Evolutionary conservation across 2,888 invertebrate species (phyloP).

Genomic region (Leptopilina drosophilae): DNA sequence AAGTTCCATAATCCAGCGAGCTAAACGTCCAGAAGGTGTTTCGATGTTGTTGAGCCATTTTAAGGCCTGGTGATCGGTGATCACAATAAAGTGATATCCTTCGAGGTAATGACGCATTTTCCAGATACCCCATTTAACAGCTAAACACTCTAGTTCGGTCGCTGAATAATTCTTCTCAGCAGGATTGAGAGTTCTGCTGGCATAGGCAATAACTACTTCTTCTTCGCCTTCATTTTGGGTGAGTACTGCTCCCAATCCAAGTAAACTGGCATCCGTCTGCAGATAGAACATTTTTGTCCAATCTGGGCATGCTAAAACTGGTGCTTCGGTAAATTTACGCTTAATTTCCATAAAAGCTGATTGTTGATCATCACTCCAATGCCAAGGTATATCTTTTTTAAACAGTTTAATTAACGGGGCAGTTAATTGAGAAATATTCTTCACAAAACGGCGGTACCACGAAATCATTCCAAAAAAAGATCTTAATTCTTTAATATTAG

Average conservation of each 20-base stretch:
- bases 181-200: slow-evolving; percentile 41
- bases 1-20: slow-evolving; percentile 42
- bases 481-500: slow-evolving; percentile 52
- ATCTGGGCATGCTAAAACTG: slow-evolving; percentile 45
- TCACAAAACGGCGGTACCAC: slow-evolving; percentile 55
- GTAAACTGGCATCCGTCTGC: slow-evolving; percentile 48
- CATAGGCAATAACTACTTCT: slow-evolving; percentile 49
- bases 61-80: slow-evolving; percentile 34
- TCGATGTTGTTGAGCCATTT: slow-evolving; percentile 30
- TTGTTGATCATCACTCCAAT: slow-evolving; percentile 33
- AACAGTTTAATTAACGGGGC: slow-evolving; percentile 36
- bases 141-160: slow-evolving; percentile 37
- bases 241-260: slow-evolving; percentile 43
- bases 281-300: slow-evolving; percentile 41
- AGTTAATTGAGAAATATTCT: slow-evolving; percentile 27
- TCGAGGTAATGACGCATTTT: slow-evolving; percentile 35
- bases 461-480: slow-evolving; percentile 59
- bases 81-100: slow-evolving; percentile 19
- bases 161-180: slow-evolving; percentile 43
- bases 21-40: slow-evolving; percentile 18
- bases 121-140: slow-evolving; percentile 28
- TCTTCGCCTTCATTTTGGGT: slow-evolving; percentile 14
- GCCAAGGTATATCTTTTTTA: slow-evolving; percentile 42
- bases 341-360: slow-evolving; percentile 44
- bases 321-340: slow-evolving; percentile 9